Evolutionary conservation across 23 tunicate genomes (phyloP).

Genomic region (Aplidium turbinatum): DNA sequence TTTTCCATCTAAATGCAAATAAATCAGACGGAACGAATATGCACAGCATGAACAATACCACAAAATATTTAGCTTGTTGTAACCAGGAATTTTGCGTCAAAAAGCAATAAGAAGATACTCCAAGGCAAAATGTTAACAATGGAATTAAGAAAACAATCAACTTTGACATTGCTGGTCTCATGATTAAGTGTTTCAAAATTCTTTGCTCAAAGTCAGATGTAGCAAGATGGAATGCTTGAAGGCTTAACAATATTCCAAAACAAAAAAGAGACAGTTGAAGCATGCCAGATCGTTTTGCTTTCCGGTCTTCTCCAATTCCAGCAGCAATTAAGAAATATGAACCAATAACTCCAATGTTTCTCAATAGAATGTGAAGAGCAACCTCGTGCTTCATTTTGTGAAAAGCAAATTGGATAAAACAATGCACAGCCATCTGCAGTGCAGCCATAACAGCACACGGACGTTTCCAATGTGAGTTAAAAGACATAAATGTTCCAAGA

Average conservation of each 20-base stretch:
- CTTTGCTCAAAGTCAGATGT: background rate
- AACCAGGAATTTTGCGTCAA: background rate
- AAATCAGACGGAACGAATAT: conserved; percentile 21
- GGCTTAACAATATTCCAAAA: background rate
- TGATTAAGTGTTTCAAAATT: background rate
- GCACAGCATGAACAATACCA: background rate
- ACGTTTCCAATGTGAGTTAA: background rate
- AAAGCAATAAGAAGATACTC: conserved; percentile 2
- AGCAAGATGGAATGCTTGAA: conserved; percentile 6
- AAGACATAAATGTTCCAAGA: conserved; percentile 28
- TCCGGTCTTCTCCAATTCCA: conserved; percentile 16
- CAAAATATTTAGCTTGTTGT: background rate
- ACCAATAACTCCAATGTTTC: conserved; percentile 11
- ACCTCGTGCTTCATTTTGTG: background rate
- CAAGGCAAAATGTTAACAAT: background rate
- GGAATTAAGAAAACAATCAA: background rate
- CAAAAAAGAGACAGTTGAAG: background rate
- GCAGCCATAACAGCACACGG: conserved; percentile 8
- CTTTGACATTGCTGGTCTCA: background rate
- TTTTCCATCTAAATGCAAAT: background rate
- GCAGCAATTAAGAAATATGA: conserved; percentile 17
- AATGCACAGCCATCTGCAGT: conserved; percentile 7
- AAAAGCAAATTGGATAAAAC: background rate
- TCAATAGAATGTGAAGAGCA: background rate
- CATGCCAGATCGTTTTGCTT: background rate